Evolutionary conservation across 2,888 invertebrate species (phyloP), one percentile per base, ranked within the genome.

Genomic region (Limnephilus rhombicus): DNA sequence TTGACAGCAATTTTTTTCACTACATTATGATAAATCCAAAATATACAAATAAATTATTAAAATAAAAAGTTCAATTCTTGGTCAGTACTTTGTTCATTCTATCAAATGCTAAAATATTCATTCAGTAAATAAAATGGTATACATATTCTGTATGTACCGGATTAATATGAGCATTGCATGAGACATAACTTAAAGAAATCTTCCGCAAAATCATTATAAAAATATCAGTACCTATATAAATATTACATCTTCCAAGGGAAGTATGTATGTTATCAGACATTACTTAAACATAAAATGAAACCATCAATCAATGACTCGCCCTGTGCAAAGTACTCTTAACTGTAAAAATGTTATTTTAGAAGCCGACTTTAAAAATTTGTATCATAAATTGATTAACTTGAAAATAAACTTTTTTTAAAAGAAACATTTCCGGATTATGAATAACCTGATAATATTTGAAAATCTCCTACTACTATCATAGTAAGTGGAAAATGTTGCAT

Each of bases 11-110:
- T 1, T 41, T 53, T 53, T 53, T 53, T 53, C 53, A 85, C 4
- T 85, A n/a, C 85, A 85, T 85, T 41, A 85, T 12, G 12, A 85
- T 41, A 85, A 85, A 49, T 85, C n/a, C 85, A 85, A 83, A 37
- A 85, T 85, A n/a, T 85, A 85, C 85, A 85, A 85, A 85, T 85
- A 85, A 85, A 85, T 85, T 85, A 85, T 85, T 45, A 45, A 49
- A 41, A 85, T 49, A 29, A 85, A 85, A 83, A 18, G 34, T 31
- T 34, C 13, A 83, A 24, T 37, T 83, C 18, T 83, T 24, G 37
- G 18, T 9, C 24, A 83, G 83, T 37, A 37, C 83, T 4, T 15
- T 34, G 34, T 83, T 83, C 37, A 37, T 31, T 83, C 83, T 7
- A n/a, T 83, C 83, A 83, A 83, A 83, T 83, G 83, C 37, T 37